A percentile compares a stretch with the other conserved stretches of the same genome.
These are phyloP conservation scores for Oncorhynchus tshawytscha DNA, from an alignment of 2,113 vertebrate species.

Conservation along the genomic window DNA sequence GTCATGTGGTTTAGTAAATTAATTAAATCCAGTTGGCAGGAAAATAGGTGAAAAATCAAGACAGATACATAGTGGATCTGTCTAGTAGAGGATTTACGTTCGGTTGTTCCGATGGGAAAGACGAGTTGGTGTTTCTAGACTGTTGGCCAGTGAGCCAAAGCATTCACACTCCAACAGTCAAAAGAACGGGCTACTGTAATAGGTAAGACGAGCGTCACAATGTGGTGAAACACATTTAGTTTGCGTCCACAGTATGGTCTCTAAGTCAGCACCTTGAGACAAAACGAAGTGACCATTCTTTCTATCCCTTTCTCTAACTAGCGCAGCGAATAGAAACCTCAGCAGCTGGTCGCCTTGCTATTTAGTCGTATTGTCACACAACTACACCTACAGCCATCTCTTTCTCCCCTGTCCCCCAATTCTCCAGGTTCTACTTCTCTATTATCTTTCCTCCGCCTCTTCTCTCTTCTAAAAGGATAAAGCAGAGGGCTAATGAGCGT, in stretches of 20 bases:
- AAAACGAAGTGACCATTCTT: conserved; percentile 54
- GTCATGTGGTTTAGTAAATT: conserved; percentile 23
- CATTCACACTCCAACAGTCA: conserved; percentile 8
- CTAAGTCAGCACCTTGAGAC: conserved; percentile 23
- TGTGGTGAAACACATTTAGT: background rate
- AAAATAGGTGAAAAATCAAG: conserved; percentile 10
- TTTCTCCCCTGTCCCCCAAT: conserved; percentile 60
- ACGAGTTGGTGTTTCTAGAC: background rate
- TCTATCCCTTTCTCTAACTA: conserved; percentile 41
- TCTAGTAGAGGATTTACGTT: background rate
- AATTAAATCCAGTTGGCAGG: background rate
- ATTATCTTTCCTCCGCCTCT: conserved; percentile 40
- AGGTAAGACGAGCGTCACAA: conserved; percentile 40
- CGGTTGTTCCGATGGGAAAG: background rate
- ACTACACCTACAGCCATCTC: conserved; percentile 52
- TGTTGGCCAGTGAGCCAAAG: conserved; percentile 1
- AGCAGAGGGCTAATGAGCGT: conserved; percentile 79
- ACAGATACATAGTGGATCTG: background rate
- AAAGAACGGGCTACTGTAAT: conserved; percentile 29
- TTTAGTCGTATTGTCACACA: conserved; percentile 25
- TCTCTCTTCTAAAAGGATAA: conserved; percentile 69
- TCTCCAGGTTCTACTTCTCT: conserved; percentile 61
- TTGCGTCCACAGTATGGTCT: background rate
- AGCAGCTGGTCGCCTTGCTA: conserved; percentile 60
- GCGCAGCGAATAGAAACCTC: conserved; percentile 38